Evolutionary conservation across 1,140 invertebrate species (phyloP), one percentile per base, ranked within the genome.

Genomic region (Whitmania pigra): DNA sequence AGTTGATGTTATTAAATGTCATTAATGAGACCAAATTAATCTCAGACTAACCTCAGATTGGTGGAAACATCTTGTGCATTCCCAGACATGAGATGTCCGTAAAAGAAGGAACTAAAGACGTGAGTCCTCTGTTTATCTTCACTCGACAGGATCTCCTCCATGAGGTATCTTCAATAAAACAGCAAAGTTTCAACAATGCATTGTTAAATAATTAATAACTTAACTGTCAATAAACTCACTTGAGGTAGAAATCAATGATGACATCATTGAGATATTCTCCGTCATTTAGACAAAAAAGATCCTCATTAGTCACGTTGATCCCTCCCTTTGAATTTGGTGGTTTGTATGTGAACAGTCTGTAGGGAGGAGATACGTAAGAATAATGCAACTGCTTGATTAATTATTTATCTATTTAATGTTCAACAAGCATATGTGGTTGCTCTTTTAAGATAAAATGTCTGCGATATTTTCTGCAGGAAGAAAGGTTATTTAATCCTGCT

Each of bases 211-310:
- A 43, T 43, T 43, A 5, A 11, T 49, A 11, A 49, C 5, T 17
- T 11, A 15, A 49, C 43, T 1, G 43, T 68, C 31, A 6, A 36
- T 67, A 53, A 74, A 80, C 82, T 81, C 82, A 88, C 85, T 93
- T 93, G 71, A 97, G 85, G 85, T 97, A 97, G 84, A 97, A 98
- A 81, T 97, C 93, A 77, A 98, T 93, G 66, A 98, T 97, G 73
- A 92, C 92, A 85, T 98, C 95, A 83, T 97, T 98, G 54, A 98
- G 85, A 84, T 94, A 97, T 78, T 94, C 90, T 82, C 94, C 93
- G 77, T 90, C 89, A 17, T 88, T 90, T 67, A 97, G 84, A 79
- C 93, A 95, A 77, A 87, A 86, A 75, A 93, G 90, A 83, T 97
- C 94, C 84, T 92, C 90, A 31, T 89, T 93, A 72, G 92, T 93